Base-by-base conservation (phyloP, 2,113 vertebrate species). In the Gambusia holbrooki region DNA sequence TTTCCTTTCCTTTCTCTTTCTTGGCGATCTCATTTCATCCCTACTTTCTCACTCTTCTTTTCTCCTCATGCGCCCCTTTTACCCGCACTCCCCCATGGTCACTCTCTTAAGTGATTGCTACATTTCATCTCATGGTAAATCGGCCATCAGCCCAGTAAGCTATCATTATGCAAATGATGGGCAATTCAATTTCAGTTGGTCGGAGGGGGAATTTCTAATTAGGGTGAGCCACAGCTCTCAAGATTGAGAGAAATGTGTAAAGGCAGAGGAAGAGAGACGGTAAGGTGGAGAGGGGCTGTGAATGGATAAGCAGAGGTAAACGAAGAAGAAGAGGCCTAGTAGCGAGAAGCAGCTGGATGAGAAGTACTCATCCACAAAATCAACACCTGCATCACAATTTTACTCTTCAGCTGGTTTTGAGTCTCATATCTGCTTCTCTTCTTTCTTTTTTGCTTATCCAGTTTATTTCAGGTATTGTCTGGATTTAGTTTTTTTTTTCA, bases 21-120 rank as follows among this genome's bases (percentile, higher is more conserved):
- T 74, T 66, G 73, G 74, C 76, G 70, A 84, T 86, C 84, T 76
- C 80, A 70, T 89, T 85, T 84, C 83, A 73, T 79, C 69, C 66
- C 74, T 66, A 45, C 62, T 65, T 73, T 80, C 69, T 77, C 82
- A 25, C 58, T 54, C 37, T 37, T 65, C 70, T 75, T 61, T 30
- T 60, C 69, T 27, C 35, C 74, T 45, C 73, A 54, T 74, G n/a
- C 67, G 42, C 64, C 45, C 73, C 79, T 19, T 29, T 78, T 81
- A 71, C 81, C 77, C 71, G 61, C 86, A 75, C 81, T 88, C 81
- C 81, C 87, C 87, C 84, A 74, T 90, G 92, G 92, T 92, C 90
- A 89, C 88, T 92, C 90, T 89, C 86, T 91, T 92, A 93, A 93
- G 91, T 93, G 92, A 93, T 93, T 92, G 91, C 92, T 92, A 92